Conservation (phyloP, 2,888 invertebrate genomes). For the Harpagoxenus sublaevis region DNA sequence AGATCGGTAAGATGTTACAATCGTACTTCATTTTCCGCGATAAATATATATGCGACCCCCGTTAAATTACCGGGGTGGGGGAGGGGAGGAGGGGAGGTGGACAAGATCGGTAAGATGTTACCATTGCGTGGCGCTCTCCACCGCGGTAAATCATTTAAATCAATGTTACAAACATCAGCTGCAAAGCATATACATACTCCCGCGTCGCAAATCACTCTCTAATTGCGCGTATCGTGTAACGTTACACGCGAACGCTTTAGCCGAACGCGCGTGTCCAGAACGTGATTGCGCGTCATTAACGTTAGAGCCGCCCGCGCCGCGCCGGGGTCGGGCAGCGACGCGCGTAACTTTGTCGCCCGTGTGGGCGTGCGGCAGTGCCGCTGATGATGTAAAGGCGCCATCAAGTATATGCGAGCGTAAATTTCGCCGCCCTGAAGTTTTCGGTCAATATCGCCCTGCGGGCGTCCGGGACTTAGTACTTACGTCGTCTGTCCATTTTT, state of each 20-base stretch:
- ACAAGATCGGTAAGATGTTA: not conserved
- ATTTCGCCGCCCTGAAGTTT: slow-evolving; percentile 65
- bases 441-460: slow-evolving; percentile 74
- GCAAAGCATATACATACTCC: not conserved
- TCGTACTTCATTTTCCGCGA: not conserved
- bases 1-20: no score
- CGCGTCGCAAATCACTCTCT: slow-evolving; percentile 5
- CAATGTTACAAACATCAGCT: slow-evolving; percentile 17
- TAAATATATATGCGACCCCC: not conserved
- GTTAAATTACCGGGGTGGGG: not conserved
- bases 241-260: slow-evolving; percentile 2
- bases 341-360: slow-evolving; percentile 27
- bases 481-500: slow-evolving; percentile 57
- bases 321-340: not conserved
- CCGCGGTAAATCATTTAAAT: slow-evolving; percentile 11
- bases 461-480: slow-evolving; percentile 54
- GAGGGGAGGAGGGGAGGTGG: no score
- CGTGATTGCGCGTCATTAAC: slow-evolving; percentile 50
- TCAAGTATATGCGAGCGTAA: slow-evolving; percentile 64
- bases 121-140: not conserved
- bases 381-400: slow-evolving; percentile 48
- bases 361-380: not conserved
- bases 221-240: not conserved
- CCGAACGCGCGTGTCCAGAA: slow-evolving; percentile 26
- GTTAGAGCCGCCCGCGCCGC: slow-evolving; percentile 17